Evolutionary conservation across 2,888 invertebrate genomes (phyloP).

Genomic region (Candidula unifasciata): DNA sequence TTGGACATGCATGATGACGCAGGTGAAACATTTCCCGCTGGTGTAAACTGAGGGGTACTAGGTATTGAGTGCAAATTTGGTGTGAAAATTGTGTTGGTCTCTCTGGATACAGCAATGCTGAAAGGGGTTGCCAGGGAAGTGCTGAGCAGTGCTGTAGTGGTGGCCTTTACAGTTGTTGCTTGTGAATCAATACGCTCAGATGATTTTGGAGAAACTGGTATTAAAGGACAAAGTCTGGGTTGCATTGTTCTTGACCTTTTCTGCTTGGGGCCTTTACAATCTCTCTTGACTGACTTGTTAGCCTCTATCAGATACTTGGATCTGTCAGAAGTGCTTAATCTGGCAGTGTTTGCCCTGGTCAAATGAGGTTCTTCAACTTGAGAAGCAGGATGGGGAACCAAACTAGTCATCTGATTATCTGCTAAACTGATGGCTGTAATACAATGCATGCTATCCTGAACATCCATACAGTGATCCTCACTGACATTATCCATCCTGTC

Average conservation of each 20-base stretch:
- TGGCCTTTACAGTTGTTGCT: neutral
- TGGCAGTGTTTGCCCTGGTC: neutral
- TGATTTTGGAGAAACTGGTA: slow-evolving; percentile 1
- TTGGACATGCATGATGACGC: neutral
- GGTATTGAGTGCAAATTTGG: neutral
- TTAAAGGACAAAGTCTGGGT: neutral
- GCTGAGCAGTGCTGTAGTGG: neutral
- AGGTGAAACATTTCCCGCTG: neutral
- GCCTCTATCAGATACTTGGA: neutral
- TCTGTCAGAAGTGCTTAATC: neutral
- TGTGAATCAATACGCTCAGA: neutral
- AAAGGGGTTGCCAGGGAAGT: neutral
- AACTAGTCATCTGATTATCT: neutral
- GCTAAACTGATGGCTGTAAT: neutral
- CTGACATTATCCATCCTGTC: neutral
- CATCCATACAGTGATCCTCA: neutral
- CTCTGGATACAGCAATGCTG: neutral
- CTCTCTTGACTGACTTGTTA: neutral
- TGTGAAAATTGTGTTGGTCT: neutral
- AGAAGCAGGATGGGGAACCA: neutral
- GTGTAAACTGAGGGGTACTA: no score
- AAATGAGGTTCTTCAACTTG: neutral
- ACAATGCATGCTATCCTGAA: no score
- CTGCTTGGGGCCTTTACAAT: neutral
- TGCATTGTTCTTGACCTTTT: neutral